Conservation (phyloP, 2,113 vertebrate species). For the Lagopus muta region DNA sequence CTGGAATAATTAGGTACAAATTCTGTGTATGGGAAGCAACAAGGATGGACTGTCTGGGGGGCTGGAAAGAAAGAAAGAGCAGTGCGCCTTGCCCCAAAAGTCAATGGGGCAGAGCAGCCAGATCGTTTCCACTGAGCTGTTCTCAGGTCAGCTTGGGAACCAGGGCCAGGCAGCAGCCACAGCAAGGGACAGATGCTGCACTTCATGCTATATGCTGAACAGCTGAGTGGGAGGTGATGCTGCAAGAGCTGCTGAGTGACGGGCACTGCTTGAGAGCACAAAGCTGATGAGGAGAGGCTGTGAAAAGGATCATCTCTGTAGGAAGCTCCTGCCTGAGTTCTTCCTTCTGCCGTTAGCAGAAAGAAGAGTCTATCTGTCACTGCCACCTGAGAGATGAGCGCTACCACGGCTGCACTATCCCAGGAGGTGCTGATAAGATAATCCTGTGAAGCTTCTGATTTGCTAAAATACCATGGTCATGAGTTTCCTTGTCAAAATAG, state of each 20-base stretch:
- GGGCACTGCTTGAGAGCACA: background rate
- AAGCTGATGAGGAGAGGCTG: background rate
- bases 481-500: background rate
- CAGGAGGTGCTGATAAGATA: background rate
- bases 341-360: background rate
- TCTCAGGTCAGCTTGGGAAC: background rate
- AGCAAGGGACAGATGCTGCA: background rate
- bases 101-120: accelerated
- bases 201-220: background rate
- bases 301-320: accelerated
- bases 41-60: background rate
- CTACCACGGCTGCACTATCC: background rate
- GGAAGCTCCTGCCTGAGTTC: background rate
- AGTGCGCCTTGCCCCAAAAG: background rate
- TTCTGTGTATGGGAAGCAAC: background rate
- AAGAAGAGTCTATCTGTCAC: background rate
- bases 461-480: background rate
- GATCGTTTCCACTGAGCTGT: accelerated
- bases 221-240: background rate
- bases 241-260: accelerated
- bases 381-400: background rate
- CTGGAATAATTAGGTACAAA: background rate
- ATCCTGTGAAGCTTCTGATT: background rate
- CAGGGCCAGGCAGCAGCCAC: background rate
- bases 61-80: background rate